phyloP scores from a whole-genome alignment of 2,888 invertebrate genomes.

The Hedychridium roseum region DNA sequence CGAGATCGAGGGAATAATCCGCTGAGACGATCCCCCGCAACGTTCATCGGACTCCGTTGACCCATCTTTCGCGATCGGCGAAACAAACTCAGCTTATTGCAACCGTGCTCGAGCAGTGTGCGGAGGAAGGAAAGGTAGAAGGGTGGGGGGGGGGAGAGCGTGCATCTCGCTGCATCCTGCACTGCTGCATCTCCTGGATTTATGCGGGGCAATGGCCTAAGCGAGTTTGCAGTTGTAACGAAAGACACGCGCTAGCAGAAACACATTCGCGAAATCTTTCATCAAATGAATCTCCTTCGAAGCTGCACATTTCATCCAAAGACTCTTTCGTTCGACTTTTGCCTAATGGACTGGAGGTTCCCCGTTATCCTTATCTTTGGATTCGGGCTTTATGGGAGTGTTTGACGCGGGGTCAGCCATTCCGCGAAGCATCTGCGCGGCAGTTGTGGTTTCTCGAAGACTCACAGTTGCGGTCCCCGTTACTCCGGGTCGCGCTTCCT shows the following conservation, averaged over 20 bases:
- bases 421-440: neutral
- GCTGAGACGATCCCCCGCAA: neutral
- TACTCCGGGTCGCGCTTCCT: conserved; percentile 21
- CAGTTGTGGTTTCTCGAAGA: too few relatives aligned
- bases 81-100: conserved; percentile 13
- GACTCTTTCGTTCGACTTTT: too few relatives aligned
- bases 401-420: neutral
- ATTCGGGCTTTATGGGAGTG: neutral
- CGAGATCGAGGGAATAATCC: conserved; percentile 11
- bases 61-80: conserved; percentile 24
- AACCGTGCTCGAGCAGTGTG: neutral
- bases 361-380: too few relatives aligned
- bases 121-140: conserved; percentile 2
- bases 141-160: too few relatives aligned
- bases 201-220: conserved; percentile 45
- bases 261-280: too few relatives aligned
- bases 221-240: too few relatives aligned
- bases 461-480: conserved; percentile 5
- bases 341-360: too few relatives aligned
- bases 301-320: too few relatives aligned
- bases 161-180: conserved; percentile 24
- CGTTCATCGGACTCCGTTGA: conserved; percentile 21
- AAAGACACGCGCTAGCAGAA: too few relatives aligned
- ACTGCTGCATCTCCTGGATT: conserved; percentile 33
- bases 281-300: too few relatives aligned